phyloP scores from a whole-genome alignment of 23 tunicate genomes.

The Oikopleura vanhoeffeni region DNA sequence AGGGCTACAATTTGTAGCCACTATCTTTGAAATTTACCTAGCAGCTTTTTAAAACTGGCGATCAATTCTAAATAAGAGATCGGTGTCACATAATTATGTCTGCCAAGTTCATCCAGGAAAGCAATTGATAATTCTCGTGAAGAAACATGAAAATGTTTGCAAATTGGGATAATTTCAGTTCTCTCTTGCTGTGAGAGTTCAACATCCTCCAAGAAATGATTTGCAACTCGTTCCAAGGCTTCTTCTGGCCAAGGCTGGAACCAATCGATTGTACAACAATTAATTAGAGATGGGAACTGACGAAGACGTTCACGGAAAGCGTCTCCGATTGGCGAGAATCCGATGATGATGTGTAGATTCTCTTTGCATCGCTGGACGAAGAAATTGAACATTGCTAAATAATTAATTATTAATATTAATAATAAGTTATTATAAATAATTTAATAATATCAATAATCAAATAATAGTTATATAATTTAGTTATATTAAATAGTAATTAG shows the following conservation, averaged over 20 bases:
- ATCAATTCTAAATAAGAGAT: slow-evolving; percentile 89
- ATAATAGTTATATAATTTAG: too few relatives aligned
- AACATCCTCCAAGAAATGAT: slow-evolving; percentile 57
- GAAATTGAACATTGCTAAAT: slow-evolving; percentile 84
- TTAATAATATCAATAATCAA: too few relatives aligned
- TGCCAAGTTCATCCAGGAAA: slow-evolving; percentile 61
- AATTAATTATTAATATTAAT: too few relatives aligned
- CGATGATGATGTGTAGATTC: slow-evolving; percentile 79
- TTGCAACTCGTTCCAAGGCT: slow-evolving; percentile 91
- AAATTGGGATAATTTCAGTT: slow-evolving; percentile 65
- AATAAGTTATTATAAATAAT: too few relatives aligned
- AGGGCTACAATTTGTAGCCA: too few relatives aligned
- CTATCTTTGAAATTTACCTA: too few relatives aligned
- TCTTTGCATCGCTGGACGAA: slow-evolving; percentile 69
- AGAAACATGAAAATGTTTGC: slow-evolving; percentile 90
- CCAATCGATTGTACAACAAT: slow-evolving; percentile 99
- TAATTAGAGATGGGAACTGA: slow-evolving; percentile 96
- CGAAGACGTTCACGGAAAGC: slow-evolving; percentile 82
- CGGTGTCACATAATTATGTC: slow-evolving; percentile 94
- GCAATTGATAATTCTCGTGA: slow-evolving; percentile 47
- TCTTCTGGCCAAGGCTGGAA: slow-evolving; percentile 99
- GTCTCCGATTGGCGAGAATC: slow-evolving; percentile 95
- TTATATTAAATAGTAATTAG: too few relatives aligned
- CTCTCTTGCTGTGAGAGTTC: slow-evolving; percentile 75
- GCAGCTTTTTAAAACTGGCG: slow-evolving; percentile 67